Evolutionary conservation across 2,888 invertebrate genomes (phyloP), one percentile per base, ranked within the genome.

Genomic region (Drosophila testacea): DNA sequence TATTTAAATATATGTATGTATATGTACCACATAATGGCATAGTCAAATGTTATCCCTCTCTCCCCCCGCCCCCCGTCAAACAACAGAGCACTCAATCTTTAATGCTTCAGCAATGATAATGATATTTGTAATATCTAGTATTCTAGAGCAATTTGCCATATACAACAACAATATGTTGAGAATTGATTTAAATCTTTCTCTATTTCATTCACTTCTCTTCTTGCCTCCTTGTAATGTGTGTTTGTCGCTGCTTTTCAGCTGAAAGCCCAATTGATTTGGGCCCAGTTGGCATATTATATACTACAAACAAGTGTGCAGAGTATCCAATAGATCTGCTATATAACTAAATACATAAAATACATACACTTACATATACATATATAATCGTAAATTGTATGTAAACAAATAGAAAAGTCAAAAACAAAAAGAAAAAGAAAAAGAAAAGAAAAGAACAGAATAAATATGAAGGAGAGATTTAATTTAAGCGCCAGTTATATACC

Each of bases 401-500:
- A 55, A 34, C 27, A 39, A 47, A 54, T 16, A 9, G 28, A 51
- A 51, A 41, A 30, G 9, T 36, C 30, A 16, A 52, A 28, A 11
- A 22, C n/a, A 38, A 32, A 30, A 34, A 32, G 30, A 27, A 5
- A 52, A 38, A 34, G 10, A 7, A 46, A 36, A 16, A 13, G 36
- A n/a, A 46, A 30, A 38, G 28, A 28, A 36, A 38, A 30, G 30
- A 22, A 22, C 22, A 22, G 22, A 22, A 22, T 22, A 22, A 22
- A 22, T 3, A 22, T 22, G 22, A 22, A 22, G 2, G 16, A 44
- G 42, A 54, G 30, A 54, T 51, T 56, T 64, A 68, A 52, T 54
- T 52, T 74, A 77, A 67, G 74, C 57, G 57, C 44, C 73, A 59
- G 61, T 65, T 64, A 61, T 54, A 46, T 48, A 59, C 34, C 47